These are phyloP conservation scores for Myrmophylax atrothorax DNA, from an alignment of 2,113 vertebrate species.

Conservation along the genomic window DNA sequence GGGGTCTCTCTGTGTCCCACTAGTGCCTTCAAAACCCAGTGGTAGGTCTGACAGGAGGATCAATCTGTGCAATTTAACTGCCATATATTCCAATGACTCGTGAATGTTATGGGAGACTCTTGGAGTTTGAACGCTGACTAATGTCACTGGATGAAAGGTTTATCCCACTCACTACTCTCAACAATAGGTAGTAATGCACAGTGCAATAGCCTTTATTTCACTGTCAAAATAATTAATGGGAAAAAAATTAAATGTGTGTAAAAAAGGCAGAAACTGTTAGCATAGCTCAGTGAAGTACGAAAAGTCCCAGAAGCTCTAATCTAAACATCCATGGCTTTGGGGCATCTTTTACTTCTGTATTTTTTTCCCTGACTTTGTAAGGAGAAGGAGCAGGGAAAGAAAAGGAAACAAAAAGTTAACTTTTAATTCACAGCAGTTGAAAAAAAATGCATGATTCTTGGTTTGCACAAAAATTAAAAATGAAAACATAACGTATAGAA, in stretches of 20 bases:
- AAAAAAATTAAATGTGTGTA: not conserved
- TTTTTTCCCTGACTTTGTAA: not conserved
- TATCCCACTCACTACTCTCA: not conserved
- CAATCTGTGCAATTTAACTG: not conserved
- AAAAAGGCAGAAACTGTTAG: not conserved
- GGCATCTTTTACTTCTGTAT: not conserved
- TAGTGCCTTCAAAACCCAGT: not conserved
- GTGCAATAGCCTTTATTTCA: not conserved
- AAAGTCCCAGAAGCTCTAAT: not conserved
- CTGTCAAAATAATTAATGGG: not conserved
- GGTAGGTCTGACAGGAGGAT: not conserved
- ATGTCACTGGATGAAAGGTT: not conserved
- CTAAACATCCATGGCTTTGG: not conserved
- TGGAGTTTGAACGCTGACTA: not conserved
- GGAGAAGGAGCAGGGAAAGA: accelerated
- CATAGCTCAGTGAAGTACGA: not conserved
- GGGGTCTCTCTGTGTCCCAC: not conserved
- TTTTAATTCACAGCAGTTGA: not conserved
- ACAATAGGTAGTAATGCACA: not conserved
- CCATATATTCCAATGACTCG: not conserved
- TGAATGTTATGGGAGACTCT: not conserved
- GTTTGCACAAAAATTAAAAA: not conserved
- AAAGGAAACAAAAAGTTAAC: accelerated
- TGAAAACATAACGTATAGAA: not conserved
- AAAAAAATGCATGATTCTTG: not conserved